phyloP scores from a whole-genome alignment of 2,888 invertebrate species.

The Philaethria dido region DNA sequence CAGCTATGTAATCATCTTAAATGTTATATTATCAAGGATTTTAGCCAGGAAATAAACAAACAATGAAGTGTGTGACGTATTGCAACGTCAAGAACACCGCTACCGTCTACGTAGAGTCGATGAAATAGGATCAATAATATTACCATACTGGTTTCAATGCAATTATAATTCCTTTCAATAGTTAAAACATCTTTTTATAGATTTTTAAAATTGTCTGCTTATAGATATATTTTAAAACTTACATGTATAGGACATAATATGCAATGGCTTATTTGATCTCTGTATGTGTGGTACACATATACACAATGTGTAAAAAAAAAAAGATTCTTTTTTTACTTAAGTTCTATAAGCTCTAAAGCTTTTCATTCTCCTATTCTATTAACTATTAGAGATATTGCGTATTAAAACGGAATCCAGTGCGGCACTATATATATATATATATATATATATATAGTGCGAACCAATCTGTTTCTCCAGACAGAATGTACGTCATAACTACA shows the following conservation, averaged over 20 bases:
- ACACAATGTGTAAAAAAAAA: no score
- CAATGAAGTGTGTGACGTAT: conserved; percentile 45
- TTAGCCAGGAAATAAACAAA: conserved; percentile 46
- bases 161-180: conserved; percentile 21
- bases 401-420: no score
- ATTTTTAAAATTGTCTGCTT: not conserved
- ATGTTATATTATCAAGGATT: conserved; percentile 47
- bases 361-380: no score
- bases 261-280: no score
- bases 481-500: not conserved
- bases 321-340: no score
- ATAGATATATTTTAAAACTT: not conserved
- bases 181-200: not conserved
- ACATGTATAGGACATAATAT: not conserved
- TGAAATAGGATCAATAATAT: conserved; percentile 36
- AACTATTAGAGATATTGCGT: no score
- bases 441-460: no score
- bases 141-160: conserved; percentile 31
- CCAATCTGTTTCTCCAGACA: no score
- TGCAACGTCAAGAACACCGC: conserved; percentile 38
- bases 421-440: no score
- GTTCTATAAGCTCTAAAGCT: no score
- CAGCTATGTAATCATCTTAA: conserved; percentile 43
- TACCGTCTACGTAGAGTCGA: conserved; percentile 39
- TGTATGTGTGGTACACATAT: no score